Conservation (phyloP, 2,797 vertebrate species). For the Calcarius lapponicus region DNA sequence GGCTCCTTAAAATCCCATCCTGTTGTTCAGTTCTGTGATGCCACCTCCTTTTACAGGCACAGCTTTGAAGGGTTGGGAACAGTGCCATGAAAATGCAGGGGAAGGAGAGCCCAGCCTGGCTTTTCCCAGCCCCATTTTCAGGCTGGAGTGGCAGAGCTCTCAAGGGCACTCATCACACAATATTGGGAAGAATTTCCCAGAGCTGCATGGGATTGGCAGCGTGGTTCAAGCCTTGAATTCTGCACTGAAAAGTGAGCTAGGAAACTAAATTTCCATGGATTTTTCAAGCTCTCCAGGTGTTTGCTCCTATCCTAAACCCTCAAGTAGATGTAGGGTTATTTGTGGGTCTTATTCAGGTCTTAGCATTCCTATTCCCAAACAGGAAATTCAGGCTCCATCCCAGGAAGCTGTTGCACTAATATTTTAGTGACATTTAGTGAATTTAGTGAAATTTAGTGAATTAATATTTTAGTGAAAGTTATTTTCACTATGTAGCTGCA, state of each 20-base stretch:
- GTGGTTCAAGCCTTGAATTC: background rate
- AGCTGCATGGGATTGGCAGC: background rate
- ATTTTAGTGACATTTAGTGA: background rate
- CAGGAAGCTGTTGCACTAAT: background rate
- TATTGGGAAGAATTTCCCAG: background rate
- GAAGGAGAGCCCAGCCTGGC: background rate
- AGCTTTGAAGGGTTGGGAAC: background rate
- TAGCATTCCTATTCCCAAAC: background rate
- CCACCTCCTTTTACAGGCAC: background rate
- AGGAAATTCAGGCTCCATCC: background rate
- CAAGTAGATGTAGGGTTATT: background rate
- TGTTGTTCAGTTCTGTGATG: background rate
- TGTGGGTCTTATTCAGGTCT: background rate
- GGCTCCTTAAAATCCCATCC: background rate
- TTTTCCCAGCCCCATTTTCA: background rate
- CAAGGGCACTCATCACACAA: background rate
- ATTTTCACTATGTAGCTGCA: background rate
- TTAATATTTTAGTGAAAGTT: background rate
- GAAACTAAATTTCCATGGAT: accelerated
- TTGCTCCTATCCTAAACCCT: background rate
- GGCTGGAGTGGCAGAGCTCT: background rate
- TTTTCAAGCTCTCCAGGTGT: background rate
- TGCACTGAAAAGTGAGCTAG: background rate
- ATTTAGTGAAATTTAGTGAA: too few relatives aligned
- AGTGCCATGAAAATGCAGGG: background rate